Conservation (phyloP, 2,888 invertebrate species). For the Sinotaia quadrata region DNA sequence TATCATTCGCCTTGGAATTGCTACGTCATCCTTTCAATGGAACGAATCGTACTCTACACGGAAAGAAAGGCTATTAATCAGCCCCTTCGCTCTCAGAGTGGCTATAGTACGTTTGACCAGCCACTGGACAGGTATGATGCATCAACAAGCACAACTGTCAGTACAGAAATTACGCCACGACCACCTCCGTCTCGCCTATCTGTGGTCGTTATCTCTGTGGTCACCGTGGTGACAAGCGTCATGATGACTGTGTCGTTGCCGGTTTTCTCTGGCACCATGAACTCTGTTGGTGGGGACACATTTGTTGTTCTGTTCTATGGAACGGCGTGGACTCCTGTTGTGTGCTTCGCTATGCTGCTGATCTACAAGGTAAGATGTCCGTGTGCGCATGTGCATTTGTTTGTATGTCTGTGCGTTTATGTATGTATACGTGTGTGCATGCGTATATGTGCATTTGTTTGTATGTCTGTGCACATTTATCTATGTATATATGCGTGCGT, state of each 20-base stretch:
- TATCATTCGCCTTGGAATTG: no score
- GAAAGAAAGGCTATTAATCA: no score
- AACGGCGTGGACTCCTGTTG: slow-evolving; percentile 37
- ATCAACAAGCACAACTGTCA: no score
- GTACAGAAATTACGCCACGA: neutral
- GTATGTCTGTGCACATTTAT: neutral
- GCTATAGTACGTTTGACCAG: no score
- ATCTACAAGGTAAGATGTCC: slow-evolving; percentile 27
- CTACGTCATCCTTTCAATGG: no score
- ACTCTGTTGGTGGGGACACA: slow-evolving; percentile 40
- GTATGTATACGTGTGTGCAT: neutral
- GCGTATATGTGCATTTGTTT: neutral
- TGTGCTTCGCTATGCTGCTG: slow-evolving; percentile 40
- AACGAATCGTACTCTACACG: no score
- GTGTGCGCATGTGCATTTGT: neutral
- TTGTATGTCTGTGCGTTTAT: neutral
- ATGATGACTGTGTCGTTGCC: slow-evolving; percentile 46
- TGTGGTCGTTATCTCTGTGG: slow-evolving; percentile 30
- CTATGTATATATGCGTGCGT: no score
- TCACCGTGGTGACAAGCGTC: slow-evolving; percentile 45
- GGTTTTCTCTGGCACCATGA: slow-evolving; percentile 47
- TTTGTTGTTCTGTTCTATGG: slow-evolving; percentile 43
- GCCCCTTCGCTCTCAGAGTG: no score
- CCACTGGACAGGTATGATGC: no score
- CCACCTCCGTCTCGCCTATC: neutral